A percentile compares a stretch with the other conserved stretches of the same genome.
These are phyloP conservation scores for Tonatia bakeri DNA, from an alignment of 2,113 vertebrate genomes.

Conservation along the genomic window DNA sequence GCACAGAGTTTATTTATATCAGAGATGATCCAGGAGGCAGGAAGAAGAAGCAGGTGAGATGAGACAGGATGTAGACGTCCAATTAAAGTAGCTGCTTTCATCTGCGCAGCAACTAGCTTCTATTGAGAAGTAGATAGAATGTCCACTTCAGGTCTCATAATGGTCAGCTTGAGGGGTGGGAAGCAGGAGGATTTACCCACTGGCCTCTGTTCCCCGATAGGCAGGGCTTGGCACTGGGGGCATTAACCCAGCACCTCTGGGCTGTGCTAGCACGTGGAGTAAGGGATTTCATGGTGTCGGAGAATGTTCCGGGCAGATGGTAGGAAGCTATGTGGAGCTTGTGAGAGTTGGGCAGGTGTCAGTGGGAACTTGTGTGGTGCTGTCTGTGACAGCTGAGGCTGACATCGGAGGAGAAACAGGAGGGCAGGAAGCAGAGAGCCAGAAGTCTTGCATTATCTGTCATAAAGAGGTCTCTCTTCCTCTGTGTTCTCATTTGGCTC, in stretches of 20 bases:
- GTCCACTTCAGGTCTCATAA: not conserved
- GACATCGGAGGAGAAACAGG: not conserved
- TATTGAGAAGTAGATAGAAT: not conserved
- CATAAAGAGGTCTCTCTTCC: not conserved
- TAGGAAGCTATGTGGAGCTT: not conserved
- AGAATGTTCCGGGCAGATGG: not conserved
- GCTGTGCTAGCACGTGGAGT: not conserved
- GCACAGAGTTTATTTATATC: not conserved
- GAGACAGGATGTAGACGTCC: not conserved
- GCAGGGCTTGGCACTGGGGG: not conserved
- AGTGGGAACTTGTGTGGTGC: not conserved
- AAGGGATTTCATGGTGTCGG: not conserved
- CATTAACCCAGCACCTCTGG: not conserved
- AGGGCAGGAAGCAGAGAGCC: not conserved
- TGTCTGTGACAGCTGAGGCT: not conserved
- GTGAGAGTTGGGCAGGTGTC: not conserved
- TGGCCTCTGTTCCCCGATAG: not conserved
- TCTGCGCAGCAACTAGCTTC: not conserved
- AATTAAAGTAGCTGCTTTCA: not conserved
- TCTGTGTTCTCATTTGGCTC: not conserved
- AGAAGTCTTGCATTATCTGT: not conserved
- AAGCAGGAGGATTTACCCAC: not conserved
- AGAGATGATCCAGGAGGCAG: not conserved
- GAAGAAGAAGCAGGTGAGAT: accelerated
- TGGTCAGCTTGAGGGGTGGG: not conserved